Conservation (phyloP, 2,888 invertebrate genomes). For the Tachystola acroxantha region DNA sequence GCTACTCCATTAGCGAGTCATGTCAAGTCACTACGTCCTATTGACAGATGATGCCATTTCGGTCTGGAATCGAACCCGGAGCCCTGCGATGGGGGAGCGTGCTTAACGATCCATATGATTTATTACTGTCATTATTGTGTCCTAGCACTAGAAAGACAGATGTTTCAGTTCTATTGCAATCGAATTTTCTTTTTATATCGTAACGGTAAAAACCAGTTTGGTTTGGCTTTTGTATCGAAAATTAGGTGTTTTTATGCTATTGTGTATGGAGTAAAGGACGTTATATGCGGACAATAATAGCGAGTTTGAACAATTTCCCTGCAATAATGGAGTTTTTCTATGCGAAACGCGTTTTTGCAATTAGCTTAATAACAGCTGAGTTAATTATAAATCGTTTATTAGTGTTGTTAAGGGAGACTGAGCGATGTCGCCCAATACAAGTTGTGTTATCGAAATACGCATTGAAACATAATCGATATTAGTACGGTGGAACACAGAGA, state of each 20-base stretch:
- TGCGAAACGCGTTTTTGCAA: conserved; percentile 4
- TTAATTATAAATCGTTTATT: too few relatives aligned
- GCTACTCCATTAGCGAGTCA: conserved; percentile 71
- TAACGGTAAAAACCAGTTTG: conserved; percentile 6
- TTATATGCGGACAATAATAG: conserved; percentile 53
- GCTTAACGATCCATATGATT: conserved; percentile 77
- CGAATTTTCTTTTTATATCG: conserved; percentile 6
- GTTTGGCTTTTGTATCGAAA: conserved; percentile 2
- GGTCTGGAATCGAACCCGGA: conserved; percentile 71
- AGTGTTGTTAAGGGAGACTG: too few relatives aligned
- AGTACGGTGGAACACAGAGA: too few relatives aligned
- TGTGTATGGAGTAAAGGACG: conserved; percentile 26
- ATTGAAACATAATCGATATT: too few relatives aligned
- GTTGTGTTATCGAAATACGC: too few relatives aligned
- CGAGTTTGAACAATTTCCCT: conserved; percentile 48
- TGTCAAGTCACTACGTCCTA: conserved; percentile 69
- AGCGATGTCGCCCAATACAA: too few relatives aligned
- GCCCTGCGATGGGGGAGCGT: conserved; percentile 48
- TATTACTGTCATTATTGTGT: conserved; percentile 72
- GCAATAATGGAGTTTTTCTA: conserved; percentile 36
- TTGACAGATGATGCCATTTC: conserved; percentile 78
- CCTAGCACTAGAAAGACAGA: conserved; percentile 42
- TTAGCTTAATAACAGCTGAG: too few relatives aligned
- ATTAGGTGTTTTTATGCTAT: conserved; percentile 22
- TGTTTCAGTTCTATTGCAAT: conserved; percentile 28